Evolutionary conservation across 1,140 invertebrate species (phyloP).

Genomic region (Eueides isabella): DNA sequence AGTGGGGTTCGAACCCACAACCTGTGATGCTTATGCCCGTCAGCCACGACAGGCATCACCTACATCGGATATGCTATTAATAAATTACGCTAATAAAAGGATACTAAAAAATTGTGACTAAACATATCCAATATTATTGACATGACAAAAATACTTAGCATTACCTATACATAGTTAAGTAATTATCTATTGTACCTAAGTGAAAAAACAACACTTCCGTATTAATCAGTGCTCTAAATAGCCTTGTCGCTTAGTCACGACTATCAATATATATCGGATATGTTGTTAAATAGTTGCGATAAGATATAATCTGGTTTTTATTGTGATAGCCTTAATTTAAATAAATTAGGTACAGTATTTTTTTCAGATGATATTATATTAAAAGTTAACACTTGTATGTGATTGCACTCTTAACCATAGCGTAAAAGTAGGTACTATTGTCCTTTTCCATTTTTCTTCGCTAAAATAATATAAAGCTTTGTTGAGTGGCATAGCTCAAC

Average conservation of each 20-base stretch:
- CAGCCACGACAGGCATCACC: no score
- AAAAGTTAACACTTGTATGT: no score
- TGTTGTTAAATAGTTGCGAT: not conserved
- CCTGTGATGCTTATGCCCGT: no score
- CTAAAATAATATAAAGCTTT: no score
- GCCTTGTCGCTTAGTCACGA: slow-evolving; percentile 1
- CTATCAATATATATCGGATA: not conserved
- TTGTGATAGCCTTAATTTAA: not conserved
- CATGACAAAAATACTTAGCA: not conserved
- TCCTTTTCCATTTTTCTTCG: no score
- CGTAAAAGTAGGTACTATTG: no score
- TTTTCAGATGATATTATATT: no score
- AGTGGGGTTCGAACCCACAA: no score
- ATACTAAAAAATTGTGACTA: not conserved
- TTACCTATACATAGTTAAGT: not conserved
- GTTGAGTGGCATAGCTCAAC: no score
- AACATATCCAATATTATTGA: not conserved
- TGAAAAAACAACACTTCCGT: slow-evolving; percentile 10
- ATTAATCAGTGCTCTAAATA: not conserved
- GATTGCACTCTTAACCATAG: no score
- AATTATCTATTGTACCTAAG: not conserved
- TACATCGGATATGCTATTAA: no score
- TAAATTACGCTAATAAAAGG: not conserved
- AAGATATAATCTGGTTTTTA: not conserved
- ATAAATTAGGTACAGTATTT: not conserved